phyloP scores from a whole-genome alignment of 1,140 invertebrate genomes.

The Diuraphis noxia region DNA sequence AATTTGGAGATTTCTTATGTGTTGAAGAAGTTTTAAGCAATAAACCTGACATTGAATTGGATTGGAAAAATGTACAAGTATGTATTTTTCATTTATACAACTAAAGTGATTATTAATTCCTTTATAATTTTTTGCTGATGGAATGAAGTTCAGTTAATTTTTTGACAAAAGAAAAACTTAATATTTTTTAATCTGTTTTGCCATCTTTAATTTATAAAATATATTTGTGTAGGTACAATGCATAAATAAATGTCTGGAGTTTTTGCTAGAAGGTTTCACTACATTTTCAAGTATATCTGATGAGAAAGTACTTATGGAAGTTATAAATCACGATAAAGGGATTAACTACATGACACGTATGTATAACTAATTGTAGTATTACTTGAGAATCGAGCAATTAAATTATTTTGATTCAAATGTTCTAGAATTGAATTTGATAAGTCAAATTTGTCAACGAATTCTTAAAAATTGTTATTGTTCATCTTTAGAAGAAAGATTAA shows the following conservation, averaged over 20 bases:
- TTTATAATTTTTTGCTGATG: too few species aligned
- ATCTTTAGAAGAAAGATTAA: conserved; percentile 30
- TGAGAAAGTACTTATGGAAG: conserved; percentile 52
- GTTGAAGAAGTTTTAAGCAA: conserved; percentile 58
- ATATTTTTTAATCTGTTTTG: too few species aligned
- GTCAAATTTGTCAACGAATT: conserved; percentile 42
- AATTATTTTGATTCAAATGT: not conserved
- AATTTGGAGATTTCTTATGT: conserved; percentile 67
- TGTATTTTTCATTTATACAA: not conserved
- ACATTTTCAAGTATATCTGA: conserved; percentile 55
- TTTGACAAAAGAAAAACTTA: too few species aligned
- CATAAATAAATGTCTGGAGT: conserved; percentile 57
- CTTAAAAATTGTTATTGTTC: conserved; percentile 16
- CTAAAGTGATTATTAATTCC: too few species aligned
- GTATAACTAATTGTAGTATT: conserved; percentile 9
- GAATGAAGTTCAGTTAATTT: too few species aligned
- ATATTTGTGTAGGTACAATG: conserved; percentile 55
- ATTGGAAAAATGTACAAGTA: conserved; percentile 30
- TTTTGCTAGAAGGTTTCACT: conserved; percentile 55
- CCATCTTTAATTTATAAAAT: not conserved
- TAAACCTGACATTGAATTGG: not conserved
- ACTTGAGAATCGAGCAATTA: not conserved
- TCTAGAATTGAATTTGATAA: conserved; percentile 45
- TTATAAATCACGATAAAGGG: conserved; percentile 56
- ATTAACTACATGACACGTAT: conserved; percentile 44